Evolutionary conservation across 2,113 vertebrate species (phyloP), one percentile per base, ranked within the genome.

Genomic region (Entomyzon cyanotis): DNA sequence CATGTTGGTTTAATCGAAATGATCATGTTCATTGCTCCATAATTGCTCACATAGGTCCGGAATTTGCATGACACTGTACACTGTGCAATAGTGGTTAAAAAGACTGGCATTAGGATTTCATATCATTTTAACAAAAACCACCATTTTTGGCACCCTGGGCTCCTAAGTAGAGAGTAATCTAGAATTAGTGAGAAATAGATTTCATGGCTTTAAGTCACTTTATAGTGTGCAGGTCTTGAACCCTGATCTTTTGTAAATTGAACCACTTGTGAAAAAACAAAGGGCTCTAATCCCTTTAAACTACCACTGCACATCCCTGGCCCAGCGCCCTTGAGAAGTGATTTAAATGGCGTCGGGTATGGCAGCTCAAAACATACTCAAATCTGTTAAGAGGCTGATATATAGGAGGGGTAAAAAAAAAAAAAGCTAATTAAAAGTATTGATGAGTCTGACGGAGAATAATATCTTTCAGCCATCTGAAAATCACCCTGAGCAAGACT

Each of bases 131-230:
- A 96, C 95, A 96, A 96, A 96, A 96, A 13, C 2, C 94, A 92
- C 95, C 90, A 71, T 89, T 94, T 96, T 95, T 95, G 96, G 95
- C 95, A 96, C 95, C 96, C 95, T 89, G 96, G 96, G 96, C 90
- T 96, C 96, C 89, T 96, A 96, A 97, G 96, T 95, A 96, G 96
- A 96, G 95, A 96, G 94, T 97, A 97, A 96, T 97, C 93, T 97
- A 97, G 96, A 97, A 96, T 96, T 97, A 97, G 96, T 96, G 96
- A 96, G 96, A 97, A 96, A 96, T 96, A 96, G 95, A 97, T 97
- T 97, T 97, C 96, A 97, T 97, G 96, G 95, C 95, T 97, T 96
- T 96, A 97, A 97, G 96, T 96, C 96, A 97, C 96, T 96, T 96
- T 96, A 97, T 96, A 96, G 94, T 96, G 92, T 92, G 95, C 86